Evolutionary conservation across 2,797 vertebrate genomes (phyloP), one percentile per base, ranked within the genome.

Genomic region (Zenarchopterus dispar): DNA sequence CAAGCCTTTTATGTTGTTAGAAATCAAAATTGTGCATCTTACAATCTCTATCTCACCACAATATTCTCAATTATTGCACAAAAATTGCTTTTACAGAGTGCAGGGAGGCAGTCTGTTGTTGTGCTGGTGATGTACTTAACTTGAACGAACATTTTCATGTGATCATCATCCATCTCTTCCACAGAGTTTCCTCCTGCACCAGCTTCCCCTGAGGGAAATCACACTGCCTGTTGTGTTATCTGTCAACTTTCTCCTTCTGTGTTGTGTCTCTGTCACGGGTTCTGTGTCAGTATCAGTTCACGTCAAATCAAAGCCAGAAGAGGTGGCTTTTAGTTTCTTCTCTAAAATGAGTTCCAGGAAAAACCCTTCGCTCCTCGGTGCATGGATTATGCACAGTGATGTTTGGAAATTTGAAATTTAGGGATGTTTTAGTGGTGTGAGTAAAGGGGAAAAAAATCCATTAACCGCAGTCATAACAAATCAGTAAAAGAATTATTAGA

Each of bases 131-230:
- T 85, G 74, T 9, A 63, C 51, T 74, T 80, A 54, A 74, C 80
- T 76, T 60, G 62, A 85, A 42, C 44, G 66, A 70, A 31, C 53
- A 22, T 78, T 77, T 74, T 71, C 82, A 80, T 70, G 80, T 78
- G 77, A 87, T 82, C 70, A 6, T 76, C 82, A 81, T 78, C 72
- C 70, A 53, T 89, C 73, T 73, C 69, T 54, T 68, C 55, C 70
- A 65, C 51, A 49, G 60, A 63, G 62, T 28, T 22, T 45, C 71
- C 62, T 56, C 50, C 54, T 15, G 59, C 13, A 11, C 39, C 36
- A 50, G 23, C 60, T 48, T 62, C 77, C 69, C 57, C 23, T 21
- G 10, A 70, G 73, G 75, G 59, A 63, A 64, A 58, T 47, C 2
- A 0, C 11, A 0, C 50, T 44, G 66, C 79, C 71, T 70, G 48